Conservation (phyloP, 1,140 invertebrate species). For the Achroia grisella region DNA sequence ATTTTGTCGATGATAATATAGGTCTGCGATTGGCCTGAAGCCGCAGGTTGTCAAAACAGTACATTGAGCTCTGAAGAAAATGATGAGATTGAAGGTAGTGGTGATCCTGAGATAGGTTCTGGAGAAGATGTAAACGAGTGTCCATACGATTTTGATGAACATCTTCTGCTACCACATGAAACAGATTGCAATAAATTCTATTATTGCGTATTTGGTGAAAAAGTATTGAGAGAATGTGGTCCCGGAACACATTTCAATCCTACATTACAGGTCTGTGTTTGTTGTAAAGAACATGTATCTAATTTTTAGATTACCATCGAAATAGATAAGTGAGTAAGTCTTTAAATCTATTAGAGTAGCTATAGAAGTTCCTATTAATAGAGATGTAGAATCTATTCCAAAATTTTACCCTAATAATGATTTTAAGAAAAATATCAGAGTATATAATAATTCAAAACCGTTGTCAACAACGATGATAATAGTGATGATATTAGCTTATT, state of each 20-base stretch:
- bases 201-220: conserved; percentile 15
- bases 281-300: too few relatives aligned
- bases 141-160: conserved; percentile 12
- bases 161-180: conserved; percentile 12
- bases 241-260: conserved; percentile 9
- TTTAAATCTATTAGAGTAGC: too few relatives aligned
- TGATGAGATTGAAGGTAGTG: conserved; percentile 1
- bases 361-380: too few relatives aligned
- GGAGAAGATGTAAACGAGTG: conserved; percentile 11
- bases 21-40: conserved; percentile 30
- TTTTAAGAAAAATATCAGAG: too few relatives aligned
- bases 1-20: conserved; percentile 4
- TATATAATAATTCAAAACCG: too few relatives aligned
- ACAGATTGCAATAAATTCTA: conserved; percentile 14
- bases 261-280: not conserved
- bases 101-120: not conserved
- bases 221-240: conserved; percentile 8
- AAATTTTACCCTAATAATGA: too few relatives aligned
- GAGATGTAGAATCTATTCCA: too few relatives aligned
- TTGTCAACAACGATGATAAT: too few relatives aligned
- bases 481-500: too few relatives aligned
- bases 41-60: conserved; percentile 4
- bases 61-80: not conserved
- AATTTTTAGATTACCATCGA: too few relatives aligned
- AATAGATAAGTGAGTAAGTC: too few relatives aligned